Base-by-base conservation (phyloP, 2,113 vertebrate genomes). In the Myodes glareolus region DNA sequence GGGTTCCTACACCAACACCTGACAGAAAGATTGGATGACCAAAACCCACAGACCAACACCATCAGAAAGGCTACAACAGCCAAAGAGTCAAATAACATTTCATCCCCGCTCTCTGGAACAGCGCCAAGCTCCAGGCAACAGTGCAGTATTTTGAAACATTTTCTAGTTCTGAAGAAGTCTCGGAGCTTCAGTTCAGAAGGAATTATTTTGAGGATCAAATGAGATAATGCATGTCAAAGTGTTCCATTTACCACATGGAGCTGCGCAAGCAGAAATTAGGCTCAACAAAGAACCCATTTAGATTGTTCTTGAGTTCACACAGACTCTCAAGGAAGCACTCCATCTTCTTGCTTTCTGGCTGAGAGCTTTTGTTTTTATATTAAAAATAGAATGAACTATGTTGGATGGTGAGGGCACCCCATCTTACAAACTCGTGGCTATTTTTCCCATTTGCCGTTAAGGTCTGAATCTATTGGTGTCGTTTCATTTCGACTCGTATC, bases 361-460 rank as follows among this genome's bases (percentile, higher is more conserved):
- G n/a, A 94, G 63, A 8, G 16, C 9, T 91, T 96, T 96, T 88
- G 50, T 93, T 91, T 86, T 92, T 58, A 95, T 92, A 91, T 70
- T 86, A 89, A 82, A 94, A 95, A 92, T 39, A 91, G 61, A 92
- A 81, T 70, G 50, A 94, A 94, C 77, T 63, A 6, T 73, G 33
- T 67, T 82, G 31, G 39, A 52, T 80, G 55, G 87, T 58, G 67
- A 36, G 8, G 14, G 6, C 77, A 80, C 33, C 67, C 63, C 3
- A 47, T 58, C 68, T 75, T 92, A 89, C 21, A 39, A 92, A 96
- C 77, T 68, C 39, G 70, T 11, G 85, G 68, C n/a, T 76, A 70
- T 39, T 80, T 21, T 90, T 96, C 36, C 52, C 52, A 17, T 58
- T 91, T 82, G 29, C 58, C 61, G 78, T 61, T 89, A 13, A n/a